phyloP scores from a whole-genome alignment of 1,140 invertebrate genomes.

The Hesperophylax magnus region DNA sequence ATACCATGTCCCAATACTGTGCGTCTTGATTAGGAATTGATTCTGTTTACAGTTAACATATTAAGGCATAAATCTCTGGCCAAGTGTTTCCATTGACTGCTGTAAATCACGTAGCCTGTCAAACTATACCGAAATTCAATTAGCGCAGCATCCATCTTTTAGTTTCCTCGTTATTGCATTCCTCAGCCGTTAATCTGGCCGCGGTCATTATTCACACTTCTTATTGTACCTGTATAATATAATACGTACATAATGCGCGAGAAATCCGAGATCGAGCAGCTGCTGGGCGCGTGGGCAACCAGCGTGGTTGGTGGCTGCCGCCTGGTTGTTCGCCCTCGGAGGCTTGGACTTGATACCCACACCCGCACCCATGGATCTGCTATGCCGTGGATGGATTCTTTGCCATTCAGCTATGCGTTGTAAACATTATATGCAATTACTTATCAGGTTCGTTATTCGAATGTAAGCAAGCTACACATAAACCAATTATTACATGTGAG shows the following conservation, averaged over 20 bases:
- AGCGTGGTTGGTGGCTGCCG: background rate
- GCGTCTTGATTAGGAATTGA: too few species aligned
- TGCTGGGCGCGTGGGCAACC: slow-evolving; percentile 30
- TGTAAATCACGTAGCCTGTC: slow-evolving; percentile 17
- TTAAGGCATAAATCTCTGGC: too few species aligned
- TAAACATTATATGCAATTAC: too few species aligned
- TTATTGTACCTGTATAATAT: slow-evolving; percentile 1
- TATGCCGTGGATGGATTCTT: too few species aligned
- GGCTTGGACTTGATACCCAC: slow-evolving; percentile 4
- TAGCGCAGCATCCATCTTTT: background rate
- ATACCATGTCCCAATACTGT: too few species aligned
- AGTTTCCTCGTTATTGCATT: background rate
- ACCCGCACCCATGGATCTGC: background rate
- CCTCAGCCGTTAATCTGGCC: background rate
- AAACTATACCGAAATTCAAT: slow-evolving; percentile 18
- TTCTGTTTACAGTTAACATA: too few species aligned
- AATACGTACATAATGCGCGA: background rate
- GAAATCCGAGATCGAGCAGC: slow-evolving; percentile 9
- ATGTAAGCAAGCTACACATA: too few species aligned
- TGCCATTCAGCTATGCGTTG: too few species aligned
- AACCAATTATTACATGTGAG: too few species aligned
- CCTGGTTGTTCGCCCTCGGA: background rate
- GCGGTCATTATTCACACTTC: slow-evolving; percentile 29
- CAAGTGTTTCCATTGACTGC: too few species aligned
- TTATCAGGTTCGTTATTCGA: too few species aligned